Evolutionary conservation across 2,113 vertebrate genomes (phyloP).

Genomic region (Calypte anna): DNA sequence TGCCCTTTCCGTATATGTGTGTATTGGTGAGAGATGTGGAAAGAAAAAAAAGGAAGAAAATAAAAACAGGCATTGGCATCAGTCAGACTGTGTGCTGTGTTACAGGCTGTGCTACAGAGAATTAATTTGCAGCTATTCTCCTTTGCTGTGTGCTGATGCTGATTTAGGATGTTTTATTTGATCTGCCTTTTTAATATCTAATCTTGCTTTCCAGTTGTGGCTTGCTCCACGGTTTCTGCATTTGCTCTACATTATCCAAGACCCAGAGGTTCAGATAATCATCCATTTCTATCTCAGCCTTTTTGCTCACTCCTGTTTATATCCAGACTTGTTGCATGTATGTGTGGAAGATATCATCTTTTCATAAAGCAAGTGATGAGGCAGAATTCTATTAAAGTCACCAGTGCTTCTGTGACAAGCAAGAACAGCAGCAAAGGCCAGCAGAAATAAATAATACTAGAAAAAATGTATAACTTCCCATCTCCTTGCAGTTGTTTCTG

Average conservation of each 20-base stretch:
- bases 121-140: constrained; percentile 56
- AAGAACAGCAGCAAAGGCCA: background rate
- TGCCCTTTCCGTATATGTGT: background rate
- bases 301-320: constrained; percentile 24
- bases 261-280: constrained; percentile 35
- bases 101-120: background rate
- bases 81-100: background rate
- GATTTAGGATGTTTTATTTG: constrained; percentile 26
- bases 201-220: constrained; percentile 29
- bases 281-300: constrained; percentile 26
- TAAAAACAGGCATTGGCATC: background rate
- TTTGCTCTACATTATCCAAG: constrained; percentile 23
- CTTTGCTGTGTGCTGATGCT: background rate
- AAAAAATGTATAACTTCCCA: background rate
- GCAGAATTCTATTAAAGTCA: constrained; percentile 39
- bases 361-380: constrained; percentile 44
- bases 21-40: background rate
- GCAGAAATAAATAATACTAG: constrained; percentile 10
- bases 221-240: background rate
- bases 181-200: constrained; percentile 40
- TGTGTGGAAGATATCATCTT: constrained; percentile 37
- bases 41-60: background rate
- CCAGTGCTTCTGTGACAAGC: background rate
- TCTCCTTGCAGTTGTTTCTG: background rate
- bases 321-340: constrained; percentile 35